A percentile compares a stretch with the other conserved stretches of the same genome.
Evolutionary conservation across 2,888 invertebrate species (phyloP).

Genomic region (Caenorhabditis plicata): DNA sequence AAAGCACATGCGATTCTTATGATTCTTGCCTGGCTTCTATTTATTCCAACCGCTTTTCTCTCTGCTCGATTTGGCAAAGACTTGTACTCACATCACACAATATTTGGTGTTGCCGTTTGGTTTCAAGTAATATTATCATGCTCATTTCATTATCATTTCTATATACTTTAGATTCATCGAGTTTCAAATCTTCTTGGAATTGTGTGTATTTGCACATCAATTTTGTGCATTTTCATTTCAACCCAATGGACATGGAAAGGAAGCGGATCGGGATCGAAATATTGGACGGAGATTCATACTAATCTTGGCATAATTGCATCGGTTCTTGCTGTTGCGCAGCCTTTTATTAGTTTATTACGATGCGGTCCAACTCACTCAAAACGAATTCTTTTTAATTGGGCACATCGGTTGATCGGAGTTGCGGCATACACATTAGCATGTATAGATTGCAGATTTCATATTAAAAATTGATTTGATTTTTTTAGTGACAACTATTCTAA

Average conservation of each 20-base stretch:
- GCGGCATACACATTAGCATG: constrained; percentile 23
- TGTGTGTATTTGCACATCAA: constrained; percentile 35
- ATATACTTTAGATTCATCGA: constrained; percentile 29
- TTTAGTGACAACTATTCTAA: constrained; percentile 30
- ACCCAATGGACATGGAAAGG: constrained; percentile 41
- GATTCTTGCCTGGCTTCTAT: constrained; percentile 43
- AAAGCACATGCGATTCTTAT: constrained; percentile 40
- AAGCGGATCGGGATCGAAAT: constrained; percentile 24
- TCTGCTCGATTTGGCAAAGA: constrained; percentile 38
- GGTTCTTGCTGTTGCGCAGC: constrained; percentile 34
- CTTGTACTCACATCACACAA: constrained; percentile 22
- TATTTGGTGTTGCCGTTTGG: constrained; percentile 37
- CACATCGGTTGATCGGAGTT: constrained; percentile 25
- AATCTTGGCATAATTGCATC: constrained; percentile 36
- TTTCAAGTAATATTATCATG: constrained; percentile 30
- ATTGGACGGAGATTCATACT: constrained; percentile 37
- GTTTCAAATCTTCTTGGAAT: constrained; percentile 37
- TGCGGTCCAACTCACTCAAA: constrained; percentile 30
- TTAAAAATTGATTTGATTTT: too few relatives aligned
- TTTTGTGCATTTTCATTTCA: constrained; percentile 37
- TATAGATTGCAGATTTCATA: too few relatives aligned
- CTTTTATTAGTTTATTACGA: constrained; percentile 32
- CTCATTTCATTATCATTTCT: not conserved
- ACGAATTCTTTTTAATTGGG: constrained; percentile 32
- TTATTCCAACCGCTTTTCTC: constrained; percentile 38